Conservation (phyloP, 2,888 invertebrate genomes). For the Tipula lateralis region DNA sequence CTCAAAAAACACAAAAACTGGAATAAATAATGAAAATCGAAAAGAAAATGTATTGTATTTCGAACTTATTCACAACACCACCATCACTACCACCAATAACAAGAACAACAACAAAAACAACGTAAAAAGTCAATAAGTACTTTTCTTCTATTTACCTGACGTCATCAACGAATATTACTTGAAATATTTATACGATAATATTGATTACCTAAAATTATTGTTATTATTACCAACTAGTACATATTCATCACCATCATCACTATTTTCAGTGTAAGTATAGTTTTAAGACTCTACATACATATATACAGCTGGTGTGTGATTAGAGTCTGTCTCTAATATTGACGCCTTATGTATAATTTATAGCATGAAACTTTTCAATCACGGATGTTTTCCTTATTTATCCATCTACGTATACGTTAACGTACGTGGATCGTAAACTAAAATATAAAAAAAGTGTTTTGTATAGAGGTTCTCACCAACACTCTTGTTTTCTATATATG, state of each 20-base stretch:
- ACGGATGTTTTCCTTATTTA: neutral
- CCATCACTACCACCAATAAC: too few relatives aligned
- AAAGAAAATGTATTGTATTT: neutral
- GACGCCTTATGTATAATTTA: neutral
- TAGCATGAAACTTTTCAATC: neutral
- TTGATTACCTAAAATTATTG: constrained; percentile 5
- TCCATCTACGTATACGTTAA: neutral
- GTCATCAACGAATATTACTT: neutral
- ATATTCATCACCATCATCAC: neutral
- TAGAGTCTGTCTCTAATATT: neutral
- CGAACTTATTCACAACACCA: neutral
- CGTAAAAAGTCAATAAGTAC: neutral
- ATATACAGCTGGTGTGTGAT: neutral
- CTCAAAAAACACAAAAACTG: neutral
- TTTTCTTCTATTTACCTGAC: neutral
- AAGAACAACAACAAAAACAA: neutral
- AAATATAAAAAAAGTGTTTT: too few relatives aligned
- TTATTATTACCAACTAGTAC: neutral
- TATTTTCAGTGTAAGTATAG: neutral
- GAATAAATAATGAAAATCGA: neutral
- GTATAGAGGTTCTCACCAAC: neutral
- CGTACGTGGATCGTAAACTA: too few relatives aligned
- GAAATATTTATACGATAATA: constrained; percentile 24
- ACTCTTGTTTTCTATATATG: too few relatives aligned
- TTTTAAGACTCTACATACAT: too few relatives aligned